Evolutionary conservation across 2,888 invertebrate genomes (phyloP).

Genomic region (Drosophila anceps): DNA sequence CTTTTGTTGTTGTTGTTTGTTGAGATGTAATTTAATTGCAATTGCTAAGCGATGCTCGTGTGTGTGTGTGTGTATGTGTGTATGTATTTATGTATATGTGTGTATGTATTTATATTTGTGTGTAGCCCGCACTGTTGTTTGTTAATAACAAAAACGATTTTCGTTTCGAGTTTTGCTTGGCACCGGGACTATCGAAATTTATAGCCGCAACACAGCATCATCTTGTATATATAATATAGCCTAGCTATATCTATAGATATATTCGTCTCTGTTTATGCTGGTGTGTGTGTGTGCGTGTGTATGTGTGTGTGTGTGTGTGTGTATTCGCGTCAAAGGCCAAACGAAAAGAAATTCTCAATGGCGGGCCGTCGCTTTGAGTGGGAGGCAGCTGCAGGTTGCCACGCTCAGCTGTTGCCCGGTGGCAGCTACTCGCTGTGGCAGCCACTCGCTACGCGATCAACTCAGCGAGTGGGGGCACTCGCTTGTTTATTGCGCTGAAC

Average conservation of each 20-base stretch:
- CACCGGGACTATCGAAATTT: constrained; percentile 62
- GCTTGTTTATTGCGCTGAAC: constrained; percentile 41
- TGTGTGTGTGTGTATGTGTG: not conserved
- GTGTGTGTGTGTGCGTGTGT: constrained; percentile 2
- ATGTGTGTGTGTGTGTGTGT: constrained; percentile 19
- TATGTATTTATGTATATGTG: not conserved
- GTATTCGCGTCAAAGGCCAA: constrained; percentile 58
- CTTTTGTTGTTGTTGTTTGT: constrained; percentile 25
- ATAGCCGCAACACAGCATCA: constrained; percentile 55
- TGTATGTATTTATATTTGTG: not conserved
- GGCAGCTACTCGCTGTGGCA: constrained; percentile 33
- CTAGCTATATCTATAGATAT: constrained; percentile 32
- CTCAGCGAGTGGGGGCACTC: constrained; percentile 20
- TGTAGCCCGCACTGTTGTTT: constrained; percentile 37
- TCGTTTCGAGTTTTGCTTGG: constrained; percentile 52
- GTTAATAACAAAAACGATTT: constrained; percentile 64
- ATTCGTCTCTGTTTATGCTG: not conserved
- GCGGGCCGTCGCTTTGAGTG: constrained; percentile 58
- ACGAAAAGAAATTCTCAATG: constrained; percentile 69
- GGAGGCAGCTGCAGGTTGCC: constrained; percentile 52
- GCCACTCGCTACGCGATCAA: constrained; percentile 11
- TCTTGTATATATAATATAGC: constrained; percentile 31
- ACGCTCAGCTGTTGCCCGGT: constrained; percentile 69
- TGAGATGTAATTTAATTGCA: constrained; percentile 47
- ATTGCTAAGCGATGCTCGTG: constrained; percentile 51